Evolutionary conservation across 2,797 vertebrate genomes (phyloP), one percentile per base, ranked within the genome.

Genomic region (Chromis chromis): DNA sequence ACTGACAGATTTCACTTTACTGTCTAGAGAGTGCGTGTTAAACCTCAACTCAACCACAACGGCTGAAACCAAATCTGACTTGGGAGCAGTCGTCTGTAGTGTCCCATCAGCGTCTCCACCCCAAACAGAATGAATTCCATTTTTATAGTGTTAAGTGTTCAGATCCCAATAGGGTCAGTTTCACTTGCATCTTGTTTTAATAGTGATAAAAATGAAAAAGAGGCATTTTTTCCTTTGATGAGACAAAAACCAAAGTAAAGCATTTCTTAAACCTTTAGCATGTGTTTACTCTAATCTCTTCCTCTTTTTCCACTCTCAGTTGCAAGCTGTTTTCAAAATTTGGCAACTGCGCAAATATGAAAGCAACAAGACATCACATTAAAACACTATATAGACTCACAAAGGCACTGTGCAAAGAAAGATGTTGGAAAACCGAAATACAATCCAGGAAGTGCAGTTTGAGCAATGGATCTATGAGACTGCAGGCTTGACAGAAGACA

Each of bases 51-150:
- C 65, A 82, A 74, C 54, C 70, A 44, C 56, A 65, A 76, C 53
- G 77, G 48, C 49, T 65, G 81, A 61, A 87, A 88, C 82, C 56
- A 60, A 58, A 88, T 67, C 65, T 7, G 50, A 78, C 14, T 46
- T 27, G 69, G 75, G 64, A 71, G 75, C 60, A 68, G 77, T 88
- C 50, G 68, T 76, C 65, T 77, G 63, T 64, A 77, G 68, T 27
- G 0, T 78, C 65, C 40, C 48, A 61, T 85, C 75, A 70, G 14
- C 9, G 21, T 62, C 78, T 86, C 61, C 70, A 19, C 70, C 63
- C 31, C 17, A 60, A 42, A 77, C 31, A 44, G 22, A 31, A 48
- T 19, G 42, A 71, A 74, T 60, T 74, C 25, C 25, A 17, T 62
- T 66, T 83, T 66, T 53, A 60, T 65, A 50, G 17, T 39, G 68